Base-by-base conservation (phyloP, 1,140 invertebrate species). In the Meteorus sp. region DNA sequence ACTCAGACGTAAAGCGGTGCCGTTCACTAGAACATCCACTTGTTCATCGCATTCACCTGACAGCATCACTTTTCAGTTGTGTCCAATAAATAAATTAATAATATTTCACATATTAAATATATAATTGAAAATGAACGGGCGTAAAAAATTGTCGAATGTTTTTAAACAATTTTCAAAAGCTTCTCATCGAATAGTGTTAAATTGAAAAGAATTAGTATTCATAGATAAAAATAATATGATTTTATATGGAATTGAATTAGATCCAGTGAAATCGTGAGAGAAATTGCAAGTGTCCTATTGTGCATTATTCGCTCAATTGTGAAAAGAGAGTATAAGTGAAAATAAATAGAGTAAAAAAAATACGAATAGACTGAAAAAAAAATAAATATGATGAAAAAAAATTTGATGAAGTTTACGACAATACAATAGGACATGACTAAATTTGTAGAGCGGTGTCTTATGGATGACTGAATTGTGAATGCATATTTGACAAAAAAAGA, bases 1-100 rank as follows among this genome's bases (percentile, higher is more conserved):
- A 65, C 73, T 75, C 70, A n/a, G 69, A 57, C 67, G 66, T 64
- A 71, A 76, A 73, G n/a, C n/a, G n/a, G n/a, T 70, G 61, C 61
- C 61, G 44, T 56, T 60, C 43, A 52, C 60, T 68, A 75, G n/a
- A n/a, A n/a, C n/a, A n/a, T 70, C 67, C 76, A 78, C 73, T 77
- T 68, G 53, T 71, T 65, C 65, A 64, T 66, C 61, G 67, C 60
- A 69, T 68, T 64, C 64, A 69, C 70, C 50, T 62, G 63, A 63
- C 68, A 62, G 59, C 70, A 61, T 59, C 68, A 64, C 51, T 68
- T 54, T 62, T 56, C 58, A 29, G 50, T 2, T 3, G 22, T 20
- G 23, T 13, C 33, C 47, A 39, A 39, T 3, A 5, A 3, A 39
- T 15, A n/a, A 39, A 5, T 39, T 39, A 39, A 5, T n/a, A 11